phyloP scores from a whole-genome alignment of 2,888 invertebrate genomes.

The Ommatoiulus sabulosus region DNA sequence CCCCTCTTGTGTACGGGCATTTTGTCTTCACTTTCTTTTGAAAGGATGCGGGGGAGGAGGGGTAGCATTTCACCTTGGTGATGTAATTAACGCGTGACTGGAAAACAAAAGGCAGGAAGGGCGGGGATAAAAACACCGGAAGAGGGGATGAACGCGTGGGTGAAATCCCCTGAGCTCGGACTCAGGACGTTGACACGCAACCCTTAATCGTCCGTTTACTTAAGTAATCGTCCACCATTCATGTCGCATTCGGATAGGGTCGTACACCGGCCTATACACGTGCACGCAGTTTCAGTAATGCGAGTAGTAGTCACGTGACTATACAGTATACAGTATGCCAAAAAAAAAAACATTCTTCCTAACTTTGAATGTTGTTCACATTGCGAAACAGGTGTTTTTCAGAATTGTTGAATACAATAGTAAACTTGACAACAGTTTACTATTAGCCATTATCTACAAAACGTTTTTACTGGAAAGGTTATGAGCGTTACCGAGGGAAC shows the following conservation, averaged over 20 bases:
- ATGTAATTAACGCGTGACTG: neutral
- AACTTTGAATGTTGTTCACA: too few relatives aligned
- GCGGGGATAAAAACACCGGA: conserved; percentile 2
- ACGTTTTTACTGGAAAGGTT: too few relatives aligned
- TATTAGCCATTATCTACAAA: too few relatives aligned
- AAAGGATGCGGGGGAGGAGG: neutral
- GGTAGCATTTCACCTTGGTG: neutral
- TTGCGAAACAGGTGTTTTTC: too few relatives aligned
- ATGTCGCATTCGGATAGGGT: neutral
- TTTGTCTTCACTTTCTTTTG: neutral
- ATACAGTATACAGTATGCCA: too few relatives aligned
- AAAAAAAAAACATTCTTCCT: too few relatives aligned
- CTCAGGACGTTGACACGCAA: neutral
- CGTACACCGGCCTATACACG: neutral
- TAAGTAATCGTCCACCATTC: neutral
- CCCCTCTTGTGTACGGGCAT: neutral
- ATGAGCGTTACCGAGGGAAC: too few relatives aligned
- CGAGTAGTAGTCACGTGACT: too few relatives aligned
- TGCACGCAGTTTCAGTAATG: too few relatives aligned
- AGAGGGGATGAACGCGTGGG: neutral
- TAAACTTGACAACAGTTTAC: too few relatives aligned
- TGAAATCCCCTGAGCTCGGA: neutral
- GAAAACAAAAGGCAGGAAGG: conserved; percentile 2
- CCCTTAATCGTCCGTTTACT: neutral
- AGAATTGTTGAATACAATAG: too few relatives aligned